These are phyloP conservation scores for Athene noctua DNA, from an alignment of 2,113 vertebrate species.

Conservation along the genomic window DNA sequence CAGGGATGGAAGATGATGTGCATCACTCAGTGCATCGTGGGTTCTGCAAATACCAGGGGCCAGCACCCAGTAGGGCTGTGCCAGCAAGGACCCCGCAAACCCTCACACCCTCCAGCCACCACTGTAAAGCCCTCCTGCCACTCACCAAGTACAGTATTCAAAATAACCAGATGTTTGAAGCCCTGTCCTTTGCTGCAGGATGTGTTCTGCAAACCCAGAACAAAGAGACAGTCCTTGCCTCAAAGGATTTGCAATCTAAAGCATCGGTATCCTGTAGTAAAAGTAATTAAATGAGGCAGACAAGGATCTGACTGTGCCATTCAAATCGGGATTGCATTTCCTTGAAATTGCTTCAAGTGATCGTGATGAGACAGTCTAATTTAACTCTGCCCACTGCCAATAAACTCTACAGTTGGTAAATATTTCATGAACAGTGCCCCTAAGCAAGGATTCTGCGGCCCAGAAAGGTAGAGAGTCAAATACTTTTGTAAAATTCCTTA, in stretches of 20 bases:
- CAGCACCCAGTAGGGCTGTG: neutral
- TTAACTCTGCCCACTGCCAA: conserved; percentile 9
- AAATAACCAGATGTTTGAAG: neutral
- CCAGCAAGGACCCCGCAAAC: rapidly evolving
- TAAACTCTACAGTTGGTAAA: neutral
- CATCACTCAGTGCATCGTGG: rapidly evolving
- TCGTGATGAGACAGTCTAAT: neutral
- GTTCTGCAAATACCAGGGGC: neutral
- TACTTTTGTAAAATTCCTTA: neutral
- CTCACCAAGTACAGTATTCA: neutral
- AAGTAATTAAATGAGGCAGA: conserved; percentile 40
- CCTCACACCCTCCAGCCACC: neutral
- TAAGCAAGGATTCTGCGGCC: neutral
- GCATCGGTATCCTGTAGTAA: conserved; percentile 44
- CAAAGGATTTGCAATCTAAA: neutral
- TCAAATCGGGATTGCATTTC: conserved; percentile 5
- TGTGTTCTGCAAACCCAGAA: conserved; percentile 3
- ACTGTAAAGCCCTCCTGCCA: neutral
- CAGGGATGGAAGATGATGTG: neutral
- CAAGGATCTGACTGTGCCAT: conserved; percentile 36
- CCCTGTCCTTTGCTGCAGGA: neutral
- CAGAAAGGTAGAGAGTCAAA: neutral
- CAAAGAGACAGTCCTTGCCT: conserved; percentile 2
- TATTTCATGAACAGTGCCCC: neutral
- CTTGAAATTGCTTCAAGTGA: conserved; percentile 8